phyloP scores from a whole-genome alignment of 2,113 vertebrate genomes.

The Pontoporia blainvillei region DNA sequence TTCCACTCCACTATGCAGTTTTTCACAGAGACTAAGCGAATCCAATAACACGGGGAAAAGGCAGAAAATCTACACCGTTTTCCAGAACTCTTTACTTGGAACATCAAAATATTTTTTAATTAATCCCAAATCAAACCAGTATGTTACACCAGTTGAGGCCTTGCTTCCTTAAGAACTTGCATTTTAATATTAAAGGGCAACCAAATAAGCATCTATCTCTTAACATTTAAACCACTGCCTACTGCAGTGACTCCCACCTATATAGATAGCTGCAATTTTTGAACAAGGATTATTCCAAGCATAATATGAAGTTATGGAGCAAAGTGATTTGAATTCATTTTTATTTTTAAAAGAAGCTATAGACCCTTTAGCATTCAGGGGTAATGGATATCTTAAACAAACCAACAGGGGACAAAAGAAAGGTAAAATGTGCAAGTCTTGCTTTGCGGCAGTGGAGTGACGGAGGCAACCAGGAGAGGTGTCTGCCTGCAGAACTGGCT shows the following conservation, averaged over 20 bases:
- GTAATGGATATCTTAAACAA: background rate
- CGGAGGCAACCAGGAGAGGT: background rate
- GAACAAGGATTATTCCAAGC: background rate
- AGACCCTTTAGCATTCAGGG: background rate
- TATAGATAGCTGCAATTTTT: background rate
- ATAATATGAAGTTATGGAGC: background rate
- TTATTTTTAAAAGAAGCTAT: background rate
- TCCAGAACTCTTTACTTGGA: background rate
- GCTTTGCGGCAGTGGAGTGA: accelerated
- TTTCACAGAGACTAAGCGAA: background rate
- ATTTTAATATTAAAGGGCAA: background rate
- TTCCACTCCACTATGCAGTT: background rate
- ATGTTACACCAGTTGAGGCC: background rate
- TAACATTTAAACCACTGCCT: background rate
- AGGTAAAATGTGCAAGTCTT: background rate
- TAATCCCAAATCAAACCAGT: background rate
- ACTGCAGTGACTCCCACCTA: background rate
- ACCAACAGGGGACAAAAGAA: background rate
- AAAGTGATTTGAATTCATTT: background rate
- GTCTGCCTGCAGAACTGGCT: accelerated
- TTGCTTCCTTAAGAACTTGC: background rate
- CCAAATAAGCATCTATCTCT: background rate
- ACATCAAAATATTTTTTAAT: background rate
- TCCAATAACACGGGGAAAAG: background rate
- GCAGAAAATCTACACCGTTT: background rate